Conservation (phyloP, 2,113 vertebrate species). For the Raja brachyura region DNA sequence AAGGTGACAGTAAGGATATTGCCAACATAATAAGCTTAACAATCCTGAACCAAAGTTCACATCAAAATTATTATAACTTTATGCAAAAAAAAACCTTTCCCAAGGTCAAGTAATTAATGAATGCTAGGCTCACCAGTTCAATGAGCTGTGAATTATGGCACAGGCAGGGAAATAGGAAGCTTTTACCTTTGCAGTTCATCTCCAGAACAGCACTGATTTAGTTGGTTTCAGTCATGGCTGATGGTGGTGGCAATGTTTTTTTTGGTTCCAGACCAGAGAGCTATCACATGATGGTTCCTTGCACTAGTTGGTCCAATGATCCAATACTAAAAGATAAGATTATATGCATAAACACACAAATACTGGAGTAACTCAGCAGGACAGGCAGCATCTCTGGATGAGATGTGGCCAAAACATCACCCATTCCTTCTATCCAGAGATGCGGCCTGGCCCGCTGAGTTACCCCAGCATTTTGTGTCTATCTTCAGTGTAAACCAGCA, state of each 20-base stretch:
- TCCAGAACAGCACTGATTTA: background rate
- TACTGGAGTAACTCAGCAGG: too few species aligned
- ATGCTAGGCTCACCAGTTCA: background rate
- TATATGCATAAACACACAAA: too few species aligned
- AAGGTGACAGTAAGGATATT: background rate
- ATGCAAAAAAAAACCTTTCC: background rate
- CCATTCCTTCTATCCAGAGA: too few species aligned
- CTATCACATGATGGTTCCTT: background rate
- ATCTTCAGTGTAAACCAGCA: too few species aligned
- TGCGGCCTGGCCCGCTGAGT: too few species aligned
- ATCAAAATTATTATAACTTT: background rate
- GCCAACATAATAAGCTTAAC: background rate
- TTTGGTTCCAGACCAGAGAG: background rate
- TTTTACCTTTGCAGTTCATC: background rate
- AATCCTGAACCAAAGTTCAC: background rate
- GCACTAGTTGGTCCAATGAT: background rate
- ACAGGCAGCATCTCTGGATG: too few species aligned
- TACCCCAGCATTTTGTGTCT: too few species aligned
- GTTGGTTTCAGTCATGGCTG: background rate
- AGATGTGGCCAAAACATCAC: too few species aligned
- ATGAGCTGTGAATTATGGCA: background rate
- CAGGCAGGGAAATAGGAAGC: background rate
- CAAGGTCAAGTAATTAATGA: background rate
- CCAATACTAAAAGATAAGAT: background rate
- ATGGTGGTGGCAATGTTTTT: background rate